phyloP scores from a whole-genome alignment of 2,113 vertebrate genomes.

The Hippocampus comes region DNA sequence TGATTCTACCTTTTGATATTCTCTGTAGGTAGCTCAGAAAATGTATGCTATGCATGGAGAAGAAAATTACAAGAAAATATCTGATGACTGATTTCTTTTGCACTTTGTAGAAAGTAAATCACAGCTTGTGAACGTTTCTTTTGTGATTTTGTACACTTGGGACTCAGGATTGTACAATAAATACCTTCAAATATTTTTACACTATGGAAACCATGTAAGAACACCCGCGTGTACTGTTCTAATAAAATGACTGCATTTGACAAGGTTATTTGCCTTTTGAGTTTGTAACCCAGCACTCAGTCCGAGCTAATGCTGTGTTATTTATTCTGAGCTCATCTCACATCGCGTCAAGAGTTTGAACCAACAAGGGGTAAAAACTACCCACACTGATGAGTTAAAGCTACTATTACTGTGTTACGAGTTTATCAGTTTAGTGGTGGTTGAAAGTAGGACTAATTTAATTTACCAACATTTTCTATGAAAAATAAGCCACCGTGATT shows the following conservation, averaged over 20 bases:
- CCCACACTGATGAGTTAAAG: too few species aligned
- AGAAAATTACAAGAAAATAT: conserved; percentile 21
- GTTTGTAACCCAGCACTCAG: neutral
- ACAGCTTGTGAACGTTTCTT: conserved; percentile 8
- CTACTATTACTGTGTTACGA: too few species aligned
- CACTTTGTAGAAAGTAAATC: conserved; percentile 31
- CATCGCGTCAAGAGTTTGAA: too few species aligned
- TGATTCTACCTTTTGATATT: conserved; percentile 22
- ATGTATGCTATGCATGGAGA: conserved; percentile 56
- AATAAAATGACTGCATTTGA: conserved; percentile 19
- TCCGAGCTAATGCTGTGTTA: too few species aligned
- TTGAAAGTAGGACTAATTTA: too few species aligned
- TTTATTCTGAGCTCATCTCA: too few species aligned
- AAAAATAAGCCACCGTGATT: too few species aligned
- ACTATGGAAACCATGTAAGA: conserved; percentile 6
- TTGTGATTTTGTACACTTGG: conserved; percentile 34
- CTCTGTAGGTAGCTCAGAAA: conserved; percentile 6
- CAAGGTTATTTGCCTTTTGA: neutral
- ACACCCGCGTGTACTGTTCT: conserved; percentile 26
- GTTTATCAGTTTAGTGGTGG: too few species aligned
- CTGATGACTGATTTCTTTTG: conserved; percentile 45
- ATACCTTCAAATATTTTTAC: neutral
- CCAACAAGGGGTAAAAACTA: too few species aligned
- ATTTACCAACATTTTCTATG: too few species aligned
- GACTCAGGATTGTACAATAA: conserved; percentile 59